Evolutionary conservation across 2,888 invertebrate species (phyloP), one percentile per base, ranked within the genome.

Genomic region (Mimachlamys varia): DNA sequence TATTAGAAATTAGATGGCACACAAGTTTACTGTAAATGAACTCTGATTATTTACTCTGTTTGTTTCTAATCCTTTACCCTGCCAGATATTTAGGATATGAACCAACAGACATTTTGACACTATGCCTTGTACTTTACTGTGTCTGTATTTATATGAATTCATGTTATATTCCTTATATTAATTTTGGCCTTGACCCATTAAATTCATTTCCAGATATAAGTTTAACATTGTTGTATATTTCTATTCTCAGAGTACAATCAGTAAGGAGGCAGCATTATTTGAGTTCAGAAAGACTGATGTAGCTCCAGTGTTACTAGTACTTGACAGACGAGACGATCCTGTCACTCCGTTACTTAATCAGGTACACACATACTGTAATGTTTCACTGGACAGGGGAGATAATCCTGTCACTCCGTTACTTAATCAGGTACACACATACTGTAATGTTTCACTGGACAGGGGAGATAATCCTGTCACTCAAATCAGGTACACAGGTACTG

Each of bases 391-490:
- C 96, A 97, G 99, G 93, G 97, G 98, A 94, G 98, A 98, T 96
- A 99, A 99, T 97, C 98, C 99, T 0, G 98, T 99, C 13, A 99
- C 99, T 0, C 99, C 99, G 0, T 97, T 99, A 90, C 97, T 99
- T 53, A 99, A 98, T 97, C 98, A 98, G 97, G 98, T 98, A 92
- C 10, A 88, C n/a, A 76, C n/a, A 76, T 33, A 27, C 4, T 27
- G 27, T 76, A 58, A 22, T 44, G 44, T 44, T 5, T 44, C 2
- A 92, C 96, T 99, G 76, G 99, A 99, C 96, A 97, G 99, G 93
- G 97, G 98, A 94, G 98, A 98, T 96, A 99, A 99, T 97, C 98
- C 99, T 0, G 98, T 99, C 13, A 99, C 99, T 0, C 99, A 53
- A 99, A 98, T 97, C 98, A 98, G 97, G 98, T 98, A 92, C 10